Evolutionary conservation across 2,113 vertebrate genomes (phyloP), one percentile per base, ranked within the genome.

Genomic region (Pteronura brasiliensis): DNA sequence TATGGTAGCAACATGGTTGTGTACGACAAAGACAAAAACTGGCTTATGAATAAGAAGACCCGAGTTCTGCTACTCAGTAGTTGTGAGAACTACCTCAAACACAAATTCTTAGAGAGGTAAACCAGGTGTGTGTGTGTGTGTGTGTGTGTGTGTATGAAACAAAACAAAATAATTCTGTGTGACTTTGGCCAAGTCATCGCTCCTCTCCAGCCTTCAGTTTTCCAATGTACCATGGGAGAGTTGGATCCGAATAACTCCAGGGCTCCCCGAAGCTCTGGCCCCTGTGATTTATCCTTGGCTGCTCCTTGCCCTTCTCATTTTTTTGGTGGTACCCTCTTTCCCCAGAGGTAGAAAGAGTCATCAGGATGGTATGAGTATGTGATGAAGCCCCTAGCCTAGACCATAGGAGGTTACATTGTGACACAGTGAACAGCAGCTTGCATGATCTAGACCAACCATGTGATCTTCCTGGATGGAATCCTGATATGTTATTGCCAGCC

Each of bases 181-280:
- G 76, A 84, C 31, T 80, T 31, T 61, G 65, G 52, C 61, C 76
- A 81, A 76, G 77, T 55, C 52, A 84, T 29, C 49, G 10, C 4
- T 44, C 39, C 25, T 91, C 96, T 85, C n/a, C 88, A 81, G 36
- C 23, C 65, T 95, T 96, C 49, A 42, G 36, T 88, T 39, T 96
- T 88, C 63, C 39, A 36, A 74, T 61, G 69, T 31, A 63, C 18
- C 67, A 42, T 65, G 12, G 21, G 10, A 71, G 34, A 88, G 55
- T 59, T 86, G 77, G 44, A 74, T 31, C 61, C 52, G 10, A 67
- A 44, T 7, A 49, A 27, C 39, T 59, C 18, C 39, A 76, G 57
- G 29, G 21, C 3, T 88, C 47, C 39, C 77, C 57, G 72, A 69
- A 88, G 57, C 5, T 85, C 77, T 81, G 17, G 87, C 5, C 55